These are phyloP conservation scores for Gephyroberyx darwinii DNA, from an alignment of 2,797 vertebrate species.

Conservation along the genomic window DNA sequence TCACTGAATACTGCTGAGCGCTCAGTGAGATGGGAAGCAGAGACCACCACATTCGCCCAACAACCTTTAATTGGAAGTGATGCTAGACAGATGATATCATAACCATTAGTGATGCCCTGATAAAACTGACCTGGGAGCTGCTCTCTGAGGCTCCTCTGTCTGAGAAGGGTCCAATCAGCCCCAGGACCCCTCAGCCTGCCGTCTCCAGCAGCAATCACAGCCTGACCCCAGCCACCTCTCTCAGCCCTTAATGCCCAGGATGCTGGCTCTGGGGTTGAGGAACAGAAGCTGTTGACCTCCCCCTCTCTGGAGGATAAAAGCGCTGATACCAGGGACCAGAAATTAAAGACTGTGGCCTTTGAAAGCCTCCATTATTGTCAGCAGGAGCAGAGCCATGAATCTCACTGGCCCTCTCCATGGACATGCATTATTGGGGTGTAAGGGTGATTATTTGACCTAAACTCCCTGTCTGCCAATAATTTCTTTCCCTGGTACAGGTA, in stretches of 20 bases:
- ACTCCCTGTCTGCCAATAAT: constrained; percentile 71
- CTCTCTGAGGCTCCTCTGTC: constrained; percentile 75
- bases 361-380: constrained; percentile 81
- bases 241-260: constrained; percentile 74
- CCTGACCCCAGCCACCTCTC: constrained; percentile 74
- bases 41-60: constrained; percentile 64
- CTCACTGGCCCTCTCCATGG: constrained; percentile 63
- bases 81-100: constrained; percentile 84
- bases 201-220: constrained; percentile 73
- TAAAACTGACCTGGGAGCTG: constrained; percentile 74
- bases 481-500: constrained; percentile 72
- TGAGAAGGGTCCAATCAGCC: constrained; percentile 64
- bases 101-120: constrained; percentile 81
- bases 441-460: constrained; percentile 81
- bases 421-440: constrained; percentile 75
- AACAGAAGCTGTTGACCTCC: constrained; percentile 75
- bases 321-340: constrained; percentile 75
- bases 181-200: constrained; percentile 61
- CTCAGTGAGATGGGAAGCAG: constrained; percentile 48
- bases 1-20: constrained; percentile 57
- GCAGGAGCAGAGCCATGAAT: constrained; percentile 73
- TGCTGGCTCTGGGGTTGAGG: constrained; percentile 62
- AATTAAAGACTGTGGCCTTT: constrained; percentile 83
- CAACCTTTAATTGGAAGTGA: constrained; percentile 81
- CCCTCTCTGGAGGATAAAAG: constrained; percentile 76